Evolutionary conservation across 2,888 invertebrate genomes (phyloP).

Genomic region (Eretmocerus hayati): DNA sequence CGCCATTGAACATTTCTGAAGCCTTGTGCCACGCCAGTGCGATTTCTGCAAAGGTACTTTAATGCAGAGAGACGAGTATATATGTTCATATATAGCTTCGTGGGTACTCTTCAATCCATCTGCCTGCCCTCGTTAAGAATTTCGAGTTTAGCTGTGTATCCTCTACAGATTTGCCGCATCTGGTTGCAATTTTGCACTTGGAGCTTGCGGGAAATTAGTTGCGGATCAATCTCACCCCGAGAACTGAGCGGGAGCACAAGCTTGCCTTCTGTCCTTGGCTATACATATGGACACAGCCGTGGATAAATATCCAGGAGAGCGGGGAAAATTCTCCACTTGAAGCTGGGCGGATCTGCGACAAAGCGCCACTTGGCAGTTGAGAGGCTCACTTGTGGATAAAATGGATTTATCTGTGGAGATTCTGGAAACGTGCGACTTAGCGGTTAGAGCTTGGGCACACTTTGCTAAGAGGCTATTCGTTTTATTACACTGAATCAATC

Average conservation of each 20-base stretch:
- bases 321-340: too few species aligned
- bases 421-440: too few species aligned
- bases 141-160: slow-evolving; percentile 20
- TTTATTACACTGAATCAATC: too few species aligned
- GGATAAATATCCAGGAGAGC: slow-evolving; percentile 15
- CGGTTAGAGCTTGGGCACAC: too few species aligned
- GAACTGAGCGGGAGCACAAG: too few species aligned
- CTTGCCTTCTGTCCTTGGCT: slow-evolving; percentile 7
- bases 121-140: slow-evolving; percentile 40
- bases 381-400: slow-evolving; percentile 1
- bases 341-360: background rate
- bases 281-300: background rate
- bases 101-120: slow-evolving; percentile 41
- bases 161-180: background rate
- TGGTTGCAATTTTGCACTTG: too few species aligned
- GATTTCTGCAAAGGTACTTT: slow-evolving; percentile 34
- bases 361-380: slow-evolving; percentile 8
- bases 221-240: background rate
- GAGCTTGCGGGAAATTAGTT: too few species aligned
- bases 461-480: too few species aligned
- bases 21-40: slow-evolving; percentile 23
- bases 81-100: too few species aligned
- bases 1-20: slow-evolving; percentile 39
- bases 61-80: slow-evolving; percentile 35
- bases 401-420: slow-evolving; percentile 4